Percentiles rank a stretch among this genome's conserved stretches.
Conservation (phyloP, 2,888 invertebrate genomes). For the Eupithecia centaureata region DNA sequence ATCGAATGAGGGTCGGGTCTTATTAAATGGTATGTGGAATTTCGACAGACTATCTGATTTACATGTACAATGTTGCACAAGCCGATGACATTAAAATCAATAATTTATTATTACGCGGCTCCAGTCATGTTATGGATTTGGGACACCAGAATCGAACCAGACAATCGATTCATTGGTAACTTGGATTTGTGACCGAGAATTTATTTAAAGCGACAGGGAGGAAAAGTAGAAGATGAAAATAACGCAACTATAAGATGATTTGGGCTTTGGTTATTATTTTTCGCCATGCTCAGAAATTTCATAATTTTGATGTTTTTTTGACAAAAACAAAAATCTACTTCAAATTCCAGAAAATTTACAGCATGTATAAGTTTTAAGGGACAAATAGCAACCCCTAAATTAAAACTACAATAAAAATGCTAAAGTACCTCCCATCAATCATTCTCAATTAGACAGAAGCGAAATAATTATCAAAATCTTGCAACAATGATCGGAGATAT, state of each 20-base stretch:
- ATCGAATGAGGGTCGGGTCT: conserved; percentile 59
- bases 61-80: conserved; percentile 29
- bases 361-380: too few species aligned
- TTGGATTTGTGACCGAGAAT: neutral
- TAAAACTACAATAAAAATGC: too few species aligned
- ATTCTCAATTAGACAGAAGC: too few species aligned
- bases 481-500: too few species aligned
- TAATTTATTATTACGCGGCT: conserved; percentile 22
- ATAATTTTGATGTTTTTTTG: too few species aligned
- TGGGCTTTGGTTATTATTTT: neutral
- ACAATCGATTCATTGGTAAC: neutral
- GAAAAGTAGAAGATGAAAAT: neutral
- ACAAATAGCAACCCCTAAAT: too few species aligned
- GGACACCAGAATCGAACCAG: neutral
- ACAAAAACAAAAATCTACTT: too few species aligned
- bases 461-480: too few species aligned
- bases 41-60: conserved; percentile 34
- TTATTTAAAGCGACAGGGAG: neutral
- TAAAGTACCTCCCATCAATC: too few species aligned
- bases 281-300: too few species aligned
- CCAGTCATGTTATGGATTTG: conserved; percentile 7
- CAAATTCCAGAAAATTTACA: too few species aligned
- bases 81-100: conserved; percentile 30
- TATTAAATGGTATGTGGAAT: conserved; percentile 26
- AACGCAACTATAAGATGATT: neutral